Percentiles rank a stretch among this genome's conserved stretches.
phyloP scores from a whole-genome alignment of 1,140 invertebrate genomes.

The Chrysomallon squamiferum region DNA sequence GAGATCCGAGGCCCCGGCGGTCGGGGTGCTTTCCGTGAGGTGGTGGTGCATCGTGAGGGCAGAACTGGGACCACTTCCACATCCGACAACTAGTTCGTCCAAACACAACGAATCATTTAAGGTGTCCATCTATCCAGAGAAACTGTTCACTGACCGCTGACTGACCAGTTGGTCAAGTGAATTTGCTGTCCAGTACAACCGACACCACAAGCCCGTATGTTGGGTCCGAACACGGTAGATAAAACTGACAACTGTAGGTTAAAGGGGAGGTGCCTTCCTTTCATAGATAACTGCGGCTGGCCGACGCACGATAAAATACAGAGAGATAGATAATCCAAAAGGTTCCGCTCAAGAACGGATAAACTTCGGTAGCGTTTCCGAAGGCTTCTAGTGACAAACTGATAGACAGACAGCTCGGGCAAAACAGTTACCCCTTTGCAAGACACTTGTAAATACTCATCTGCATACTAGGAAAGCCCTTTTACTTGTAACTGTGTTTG shows the following conservation, averaged over 20 bases:
- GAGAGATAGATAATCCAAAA: background rate
- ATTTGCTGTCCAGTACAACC: background rate
- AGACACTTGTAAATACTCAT: conserved; percentile 5
- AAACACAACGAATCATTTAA: conserved; percentile 50
- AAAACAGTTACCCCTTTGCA: background rate
- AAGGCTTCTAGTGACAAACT: conserved; percentile 5
- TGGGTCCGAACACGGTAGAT: no score
- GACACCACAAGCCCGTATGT: background rate
- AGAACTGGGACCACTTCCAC: conserved; percentile 10
- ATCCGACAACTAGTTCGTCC: conserved; percentile 48
- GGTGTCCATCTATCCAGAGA: conserved; percentile 43
- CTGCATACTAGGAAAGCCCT: background rate
- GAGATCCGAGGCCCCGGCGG: conserved; percentile 1
- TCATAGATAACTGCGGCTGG: background rate
- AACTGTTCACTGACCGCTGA: conserved; percentile 5
- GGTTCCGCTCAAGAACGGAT: background rate
- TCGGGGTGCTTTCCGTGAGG: conserved; percentile 12
- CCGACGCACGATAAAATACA: background rate
- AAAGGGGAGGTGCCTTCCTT: no score
- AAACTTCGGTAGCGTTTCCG: no score
- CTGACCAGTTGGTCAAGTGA: background rate
- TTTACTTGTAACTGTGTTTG: conserved; percentile 6
- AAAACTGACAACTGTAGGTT: background rate
- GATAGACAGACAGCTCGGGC: background rate
- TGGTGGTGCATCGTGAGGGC: conserved; percentile 25